These are phyloP conservation scores for Ataeniobius toweri DNA, from an alignment of 2,797 vertebrate species.

Conservation along the genomic window DNA sequence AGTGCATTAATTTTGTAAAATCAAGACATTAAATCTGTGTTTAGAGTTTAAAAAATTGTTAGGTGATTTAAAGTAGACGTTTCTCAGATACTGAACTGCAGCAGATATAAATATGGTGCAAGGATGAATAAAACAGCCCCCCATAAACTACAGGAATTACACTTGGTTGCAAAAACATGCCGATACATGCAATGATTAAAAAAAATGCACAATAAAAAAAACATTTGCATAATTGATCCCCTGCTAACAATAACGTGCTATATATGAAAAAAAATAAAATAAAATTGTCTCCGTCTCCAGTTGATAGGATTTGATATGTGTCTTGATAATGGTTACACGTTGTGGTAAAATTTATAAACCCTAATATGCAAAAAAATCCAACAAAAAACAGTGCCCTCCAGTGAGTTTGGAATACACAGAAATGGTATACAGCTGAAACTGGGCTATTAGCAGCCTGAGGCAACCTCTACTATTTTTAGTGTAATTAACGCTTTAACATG, in stretches of 20 bases:
- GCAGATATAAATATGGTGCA: not conserved
- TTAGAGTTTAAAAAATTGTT: not conserved
- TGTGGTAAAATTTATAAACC: not conserved
- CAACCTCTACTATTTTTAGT: not conserved
- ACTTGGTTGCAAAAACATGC: not conserved
- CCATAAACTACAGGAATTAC: too few species aligned
- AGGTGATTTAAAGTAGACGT: not conserved
- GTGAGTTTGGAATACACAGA: not conserved
- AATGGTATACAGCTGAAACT: slow-evolving; percentile 4
- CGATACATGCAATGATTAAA: too few species aligned
- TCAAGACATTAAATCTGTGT: not conserved
- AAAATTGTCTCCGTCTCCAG: not conserved
- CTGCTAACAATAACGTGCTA: not conserved
- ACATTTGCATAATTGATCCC: too few species aligned
- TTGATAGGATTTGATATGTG: not conserved
- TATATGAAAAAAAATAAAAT: not conserved
- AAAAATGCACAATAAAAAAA: not conserved
- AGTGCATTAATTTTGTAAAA: not conserved
- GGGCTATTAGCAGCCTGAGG: not conserved
- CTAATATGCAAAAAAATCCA: not conserved
- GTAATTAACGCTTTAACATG: slow-evolving; percentile 1
- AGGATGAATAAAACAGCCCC: too few species aligned
- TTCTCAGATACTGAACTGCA: not conserved
- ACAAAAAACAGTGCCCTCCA: not conserved
- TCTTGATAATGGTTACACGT: not conserved